A percentile compares a stretch with the other conserved stretches of the same genome.
Evolutionary conservation across 1,140 invertebrate genomes (phyloP).

Genomic region (Orius laevigatus): DNA sequence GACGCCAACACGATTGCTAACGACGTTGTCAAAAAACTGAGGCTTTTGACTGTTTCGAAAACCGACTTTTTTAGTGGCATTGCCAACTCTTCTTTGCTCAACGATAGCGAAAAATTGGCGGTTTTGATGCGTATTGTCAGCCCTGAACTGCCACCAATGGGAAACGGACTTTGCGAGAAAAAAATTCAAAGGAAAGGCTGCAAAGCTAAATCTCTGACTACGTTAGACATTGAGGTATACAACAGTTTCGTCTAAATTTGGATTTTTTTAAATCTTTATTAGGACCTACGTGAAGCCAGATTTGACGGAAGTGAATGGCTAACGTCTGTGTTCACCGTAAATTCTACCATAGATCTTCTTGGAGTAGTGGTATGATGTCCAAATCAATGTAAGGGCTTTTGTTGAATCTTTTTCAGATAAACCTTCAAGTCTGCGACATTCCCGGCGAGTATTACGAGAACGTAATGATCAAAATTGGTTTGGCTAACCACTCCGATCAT

Average conservation of each 20-base stretch:
- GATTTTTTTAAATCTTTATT: neutral
- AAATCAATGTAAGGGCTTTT: neutral
- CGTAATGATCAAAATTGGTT: conserved; percentile 13
- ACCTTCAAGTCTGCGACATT: conserved; percentile 8
- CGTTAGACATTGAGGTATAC: conserved; percentile 9
- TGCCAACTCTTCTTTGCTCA: conserved; percentile 48
- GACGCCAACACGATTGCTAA: neutral
- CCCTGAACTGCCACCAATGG: conserved; percentile 5
- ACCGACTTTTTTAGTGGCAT: conserved; percentile 66
- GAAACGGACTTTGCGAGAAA: conserved; percentile 13
- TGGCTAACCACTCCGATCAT: conserved; percentile 9
- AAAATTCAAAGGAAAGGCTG: conserved; percentile 8
- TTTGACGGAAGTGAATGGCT: conserved; percentile 16
- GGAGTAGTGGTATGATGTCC: conserved; percentile 12
- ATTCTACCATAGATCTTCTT: conserved; percentile 2
- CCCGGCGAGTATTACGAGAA: conserved; percentile 8
- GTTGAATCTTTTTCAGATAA: conserved; percentile 2
- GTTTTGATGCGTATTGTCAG: conserved; percentile 26
- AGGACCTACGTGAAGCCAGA: conserved; percentile 8
- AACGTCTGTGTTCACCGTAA: conserved; percentile 10
- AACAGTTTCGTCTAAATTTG: too few species aligned
- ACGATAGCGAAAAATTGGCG: conserved; percentile 56
- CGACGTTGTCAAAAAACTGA: conserved; percentile 40
- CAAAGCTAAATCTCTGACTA: neutral
- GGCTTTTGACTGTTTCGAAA: conserved; percentile 57